A percentile compares a stretch with the other conserved stretches of the same genome.
Evolutionary conservation across 2,797 vertebrate species (phyloP).

Genomic region (Chloroceryle inda): DNA sequence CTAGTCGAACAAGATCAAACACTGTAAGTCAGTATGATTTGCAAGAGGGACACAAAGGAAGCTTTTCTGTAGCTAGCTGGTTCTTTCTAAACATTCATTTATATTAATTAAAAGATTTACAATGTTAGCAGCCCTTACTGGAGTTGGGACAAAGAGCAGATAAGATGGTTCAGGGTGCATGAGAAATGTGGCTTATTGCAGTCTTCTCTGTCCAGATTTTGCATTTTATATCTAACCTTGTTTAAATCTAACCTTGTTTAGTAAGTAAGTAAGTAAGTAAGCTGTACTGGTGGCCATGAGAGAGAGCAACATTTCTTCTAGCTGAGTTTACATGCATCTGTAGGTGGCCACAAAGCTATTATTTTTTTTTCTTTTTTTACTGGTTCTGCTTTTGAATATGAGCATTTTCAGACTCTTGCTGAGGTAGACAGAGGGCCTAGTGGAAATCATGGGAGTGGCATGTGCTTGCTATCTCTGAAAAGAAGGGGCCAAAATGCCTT

Average conservation of each 20-base stretch:
- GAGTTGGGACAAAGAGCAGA: not conserved
- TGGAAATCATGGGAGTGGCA: not conserved
- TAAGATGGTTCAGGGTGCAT: not conserved
- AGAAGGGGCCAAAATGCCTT: not conserved
- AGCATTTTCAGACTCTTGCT: not conserved
- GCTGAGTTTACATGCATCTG: not conserved
- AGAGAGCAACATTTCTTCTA: not conserved
- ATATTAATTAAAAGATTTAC: not conserved
- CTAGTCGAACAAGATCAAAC: not conserved
- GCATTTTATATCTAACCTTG: not conserved
- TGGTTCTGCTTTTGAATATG: not conserved
- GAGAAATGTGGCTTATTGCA: conserved; percentile 8
- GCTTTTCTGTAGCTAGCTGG: not conserved
- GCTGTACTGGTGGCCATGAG: not conserved
- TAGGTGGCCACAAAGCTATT: not conserved
- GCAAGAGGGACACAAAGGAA: not conserved
- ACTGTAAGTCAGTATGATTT: not conserved
- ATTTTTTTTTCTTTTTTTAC: not conserved
- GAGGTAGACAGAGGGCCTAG: not conserved
- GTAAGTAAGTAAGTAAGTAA: not conserved
- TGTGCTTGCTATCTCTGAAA: not conserved
- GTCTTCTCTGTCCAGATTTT: not conserved
- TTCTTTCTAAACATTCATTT: not conserved
- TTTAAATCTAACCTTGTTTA: not conserved
- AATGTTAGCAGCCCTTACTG: not conserved